phyloP scores from a whole-genome alignment of 2,888 invertebrate genomes.

The Drosophila fulvimacula region DNA sequence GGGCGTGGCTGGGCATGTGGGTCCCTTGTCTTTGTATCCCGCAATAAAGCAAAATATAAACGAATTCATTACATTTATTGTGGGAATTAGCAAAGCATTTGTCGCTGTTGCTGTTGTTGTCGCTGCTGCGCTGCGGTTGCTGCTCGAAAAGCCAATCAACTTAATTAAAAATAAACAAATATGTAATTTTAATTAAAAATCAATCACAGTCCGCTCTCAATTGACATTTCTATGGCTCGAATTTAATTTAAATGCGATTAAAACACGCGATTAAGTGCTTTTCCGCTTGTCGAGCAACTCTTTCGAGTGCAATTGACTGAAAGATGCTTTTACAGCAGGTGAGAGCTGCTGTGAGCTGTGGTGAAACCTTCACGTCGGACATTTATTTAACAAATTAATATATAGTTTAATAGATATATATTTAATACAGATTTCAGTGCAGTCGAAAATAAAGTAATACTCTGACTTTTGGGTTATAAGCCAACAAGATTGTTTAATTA shows the following conservation, averaged over 20 bases:
- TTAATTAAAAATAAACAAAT: conserved; percentile 73
- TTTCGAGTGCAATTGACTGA: conserved; percentile 34
- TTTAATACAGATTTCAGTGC: not conserved
- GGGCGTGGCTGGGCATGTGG: conserved; percentile 5
- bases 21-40: conserved; percentile 14
- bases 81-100: conserved; percentile 61
- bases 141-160: conserved; percentile 63
- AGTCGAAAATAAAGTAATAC: not conserved
- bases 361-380: not conserved
- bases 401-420: not conserved
- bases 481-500: not conserved
- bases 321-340: conserved; percentile 11
- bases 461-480: not conserved
- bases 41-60: conserved; percentile 45
- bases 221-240: conserved; percentile 39
- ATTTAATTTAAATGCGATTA: conserved; percentile 33
- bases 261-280: conserved; percentile 28
- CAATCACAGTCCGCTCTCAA: conserved; percentile 55
- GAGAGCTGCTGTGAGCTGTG: not conserved
- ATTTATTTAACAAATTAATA: not conserved
- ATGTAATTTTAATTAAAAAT: conserved; percentile 74
- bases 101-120: conserved; percentile 28
- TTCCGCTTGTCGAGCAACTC: conserved; percentile 19
- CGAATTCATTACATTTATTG: conserved; percentile 41
- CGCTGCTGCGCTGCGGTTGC: conserved; percentile 45